Conservation (phyloP, 2,113 vertebrate species). For the Paralichthys olivaceus region DNA sequence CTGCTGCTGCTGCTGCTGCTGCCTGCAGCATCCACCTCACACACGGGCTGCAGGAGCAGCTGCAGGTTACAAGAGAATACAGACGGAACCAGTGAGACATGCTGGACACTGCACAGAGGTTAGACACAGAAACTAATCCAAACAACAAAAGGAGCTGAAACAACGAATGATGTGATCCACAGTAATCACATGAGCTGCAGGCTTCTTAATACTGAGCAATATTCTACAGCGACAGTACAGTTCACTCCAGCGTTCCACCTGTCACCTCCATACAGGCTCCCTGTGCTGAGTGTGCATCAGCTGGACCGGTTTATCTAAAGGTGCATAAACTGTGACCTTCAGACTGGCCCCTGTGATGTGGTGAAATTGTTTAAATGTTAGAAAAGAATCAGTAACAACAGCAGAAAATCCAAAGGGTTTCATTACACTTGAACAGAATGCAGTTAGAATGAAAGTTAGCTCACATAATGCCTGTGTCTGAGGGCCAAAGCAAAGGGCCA, state of each 20-base stretch:
- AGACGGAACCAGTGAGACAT: conserved; percentile 5
- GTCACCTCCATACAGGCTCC: conserved; percentile 15
- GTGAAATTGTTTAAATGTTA: not conserved
- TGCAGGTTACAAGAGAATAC: not conserved
- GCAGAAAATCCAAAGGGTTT: too few relatives aligned
- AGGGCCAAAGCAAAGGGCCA: not conserved
- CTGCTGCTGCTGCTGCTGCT: conserved; percentile 1
- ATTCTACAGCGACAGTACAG: not conserved
- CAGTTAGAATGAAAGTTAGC: too few relatives aligned
- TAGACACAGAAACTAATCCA: not conserved
- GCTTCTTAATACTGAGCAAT: not conserved
- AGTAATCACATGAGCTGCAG: not conserved
- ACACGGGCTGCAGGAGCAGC: not conserved
- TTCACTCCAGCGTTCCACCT: conserved; percentile 28
- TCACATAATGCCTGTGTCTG: not conserved
- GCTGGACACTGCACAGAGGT: conserved; percentile 13
- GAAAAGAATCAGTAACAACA: too few relatives aligned
- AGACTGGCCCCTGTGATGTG: not conserved
- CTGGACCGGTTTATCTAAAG: conserved; percentile 39
- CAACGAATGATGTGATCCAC: not conserved
- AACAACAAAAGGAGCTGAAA: not conserved
- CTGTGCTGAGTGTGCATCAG: conserved; percentile 36
- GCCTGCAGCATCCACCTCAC: not conserved
- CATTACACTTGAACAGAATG: too few relatives aligned
- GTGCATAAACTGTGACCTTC: conserved; percentile 53